Percentiles rank a stretch among this genome's conserved stretches.
Conservation (phyloP, 2,888 invertebrate genomes). For the Labia minor region DNA sequence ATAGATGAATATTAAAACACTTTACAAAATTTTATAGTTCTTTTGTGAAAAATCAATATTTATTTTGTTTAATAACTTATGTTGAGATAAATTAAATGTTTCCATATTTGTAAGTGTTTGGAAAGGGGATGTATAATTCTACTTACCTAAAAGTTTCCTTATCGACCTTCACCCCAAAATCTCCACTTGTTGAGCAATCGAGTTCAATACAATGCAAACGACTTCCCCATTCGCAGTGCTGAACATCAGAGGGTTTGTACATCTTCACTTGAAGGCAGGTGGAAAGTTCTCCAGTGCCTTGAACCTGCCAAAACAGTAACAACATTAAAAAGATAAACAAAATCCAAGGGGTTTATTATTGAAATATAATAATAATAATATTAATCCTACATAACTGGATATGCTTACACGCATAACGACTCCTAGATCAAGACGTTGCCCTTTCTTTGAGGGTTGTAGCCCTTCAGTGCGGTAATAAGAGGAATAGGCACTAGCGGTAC, state of each 20-base stretch:
- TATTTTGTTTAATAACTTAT: too few species aligned
- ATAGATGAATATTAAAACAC: too few species aligned
- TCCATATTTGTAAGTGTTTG: too few species aligned
- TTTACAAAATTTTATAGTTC: too few species aligned
- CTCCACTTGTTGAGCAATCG: slow-evolving; percentile 38
- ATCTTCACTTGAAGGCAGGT: slow-evolving; percentile 44
- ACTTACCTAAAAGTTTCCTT: slow-evolving; percentile 40
- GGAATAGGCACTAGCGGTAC: slow-evolving; percentile 41
- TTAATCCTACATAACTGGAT: too few species aligned
- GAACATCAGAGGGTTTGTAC: slow-evolving; percentile 41
- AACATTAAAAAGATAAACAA: background rate
- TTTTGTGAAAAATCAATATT: too few species aligned
- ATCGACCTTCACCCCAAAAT: slow-evolving; percentile 39
- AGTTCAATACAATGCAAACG: slow-evolving; percentile 43
- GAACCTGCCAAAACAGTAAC: slow-evolving; percentile 31
- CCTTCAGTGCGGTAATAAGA: slow-evolving; percentile 39
- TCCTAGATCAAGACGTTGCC: slow-evolving; percentile 39
- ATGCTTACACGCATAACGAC: slow-evolving; percentile 37
- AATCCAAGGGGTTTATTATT: background rate
- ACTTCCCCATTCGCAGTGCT: slow-evolving; percentile 44
- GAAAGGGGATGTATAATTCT: too few species aligned
- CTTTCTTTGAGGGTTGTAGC: slow-evolving; percentile 36
- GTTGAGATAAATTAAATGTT: too few species aligned
- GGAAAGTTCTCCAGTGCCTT: slow-evolving; percentile 39
- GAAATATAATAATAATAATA: background rate